Conservation (phyloP, 2,113 vertebrate genomes). For the Psilopogon haemacephalus region DNA sequence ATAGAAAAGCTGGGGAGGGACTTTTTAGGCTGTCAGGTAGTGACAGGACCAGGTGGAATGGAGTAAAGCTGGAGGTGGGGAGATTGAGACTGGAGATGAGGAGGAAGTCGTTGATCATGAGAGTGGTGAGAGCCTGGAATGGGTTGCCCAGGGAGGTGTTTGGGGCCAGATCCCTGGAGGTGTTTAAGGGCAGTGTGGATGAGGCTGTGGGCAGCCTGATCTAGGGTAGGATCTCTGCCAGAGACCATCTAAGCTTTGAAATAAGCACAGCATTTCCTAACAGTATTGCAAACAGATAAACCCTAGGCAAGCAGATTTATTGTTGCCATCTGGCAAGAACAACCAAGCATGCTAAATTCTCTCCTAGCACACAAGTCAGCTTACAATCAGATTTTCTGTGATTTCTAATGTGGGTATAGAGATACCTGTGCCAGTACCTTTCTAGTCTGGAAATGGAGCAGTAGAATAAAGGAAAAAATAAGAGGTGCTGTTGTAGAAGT, state of each 20-base stretch:
- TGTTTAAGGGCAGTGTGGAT: too few relatives aligned
- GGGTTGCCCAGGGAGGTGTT: too few relatives aligned
- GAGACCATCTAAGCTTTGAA: not conserved
- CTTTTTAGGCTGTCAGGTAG: too few relatives aligned
- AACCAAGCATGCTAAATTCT: not conserved
- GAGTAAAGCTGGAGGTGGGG: too few relatives aligned
- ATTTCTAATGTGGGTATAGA: not conserved
- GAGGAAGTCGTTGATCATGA: too few relatives aligned
- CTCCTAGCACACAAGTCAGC: not conserved
- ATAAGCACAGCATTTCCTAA: not conserved
- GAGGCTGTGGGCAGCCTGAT: too few relatives aligned
- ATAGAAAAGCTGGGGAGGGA: too few relatives aligned
- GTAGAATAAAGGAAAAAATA: not conserved
- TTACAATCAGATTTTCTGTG: not conserved
- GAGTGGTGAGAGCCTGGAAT: too few relatives aligned
- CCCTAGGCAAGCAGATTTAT: not conserved
- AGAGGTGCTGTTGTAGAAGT: not conserved
- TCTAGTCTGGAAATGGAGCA: not conserved
- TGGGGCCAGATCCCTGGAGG: too few relatives aligned
- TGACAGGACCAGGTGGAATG: too few relatives aligned
- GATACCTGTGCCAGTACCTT: not conserved
- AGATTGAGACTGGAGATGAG: too few relatives aligned
- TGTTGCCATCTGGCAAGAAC: not conserved
- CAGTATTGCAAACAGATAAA: not conserved
- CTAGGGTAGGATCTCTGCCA: too few relatives aligned